Evolutionary conservation across 2,113 vertebrate species (phyloP), one percentile per base, ranked within the genome.

Genomic region (Catharus bicknelli): DNA sequence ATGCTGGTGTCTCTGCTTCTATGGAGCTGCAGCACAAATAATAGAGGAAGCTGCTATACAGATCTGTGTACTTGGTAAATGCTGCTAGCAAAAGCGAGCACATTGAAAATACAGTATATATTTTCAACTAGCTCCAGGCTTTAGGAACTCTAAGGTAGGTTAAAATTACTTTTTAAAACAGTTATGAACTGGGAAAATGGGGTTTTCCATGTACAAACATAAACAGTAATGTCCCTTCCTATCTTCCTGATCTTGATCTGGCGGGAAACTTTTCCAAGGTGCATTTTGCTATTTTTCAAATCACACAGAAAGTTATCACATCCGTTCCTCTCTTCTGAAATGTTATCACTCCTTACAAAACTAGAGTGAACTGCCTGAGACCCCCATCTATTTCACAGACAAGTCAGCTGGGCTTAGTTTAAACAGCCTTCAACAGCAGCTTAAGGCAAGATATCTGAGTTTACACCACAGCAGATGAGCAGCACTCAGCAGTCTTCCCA

Each of bases 371-470:
- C 23, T 11, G 5, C 27, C 23, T 0, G 1, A 90, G 57, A 76
- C 26, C 8, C 29, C 16, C 86, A 69, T 55, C 83, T 86, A 55
- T 81, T 90, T 84, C 5, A 0, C 51, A 76, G 70, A 27, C 36
- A 68, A 63, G 53, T 90, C 75, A 78, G 57, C 87, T 75, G 78
- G n/a, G 30, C 61, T 84, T 66, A 69, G 55, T 78, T 83, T 90
- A 81, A 94, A 75, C 38, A 86, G 67, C n/a, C 76, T 92, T 83
- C 73, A 74, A 17, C 51, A 93, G 59, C 68, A 86, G 42, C 59
- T 93, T 69, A 70, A 81, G 27, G 48, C 38, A 47, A 78, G 80
- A 43, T 73, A 92, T 7, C 42, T 2, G 4, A 77, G 73, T 23
- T 81, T 69, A 59, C 11, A 63, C 38, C 32, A 86, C 88, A 90